Conservation (phyloP, 1,140 invertebrate genomes). For the Carposina sasakii region DNA sequence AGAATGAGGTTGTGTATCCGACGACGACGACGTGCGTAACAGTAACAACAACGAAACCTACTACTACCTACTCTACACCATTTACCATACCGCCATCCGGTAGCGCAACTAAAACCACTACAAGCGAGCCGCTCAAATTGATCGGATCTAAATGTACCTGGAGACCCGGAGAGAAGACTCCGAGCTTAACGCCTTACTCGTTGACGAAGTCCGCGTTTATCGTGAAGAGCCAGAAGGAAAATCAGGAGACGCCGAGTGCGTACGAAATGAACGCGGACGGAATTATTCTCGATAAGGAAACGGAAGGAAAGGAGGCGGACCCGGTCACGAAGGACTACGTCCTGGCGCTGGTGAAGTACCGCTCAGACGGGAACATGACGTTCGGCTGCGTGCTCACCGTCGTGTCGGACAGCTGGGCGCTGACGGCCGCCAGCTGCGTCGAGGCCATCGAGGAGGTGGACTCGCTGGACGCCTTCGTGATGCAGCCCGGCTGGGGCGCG, state of each 20-base stretch:
- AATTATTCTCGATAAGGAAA: no score
- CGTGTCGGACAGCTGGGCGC: slow-evolving; percentile 39
- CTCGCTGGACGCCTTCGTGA: slow-evolving; percentile 44
- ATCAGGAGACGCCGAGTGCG: no score
- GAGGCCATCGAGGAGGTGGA: slow-evolving; percentile 49
- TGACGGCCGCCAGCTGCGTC: slow-evolving; percentile 57
- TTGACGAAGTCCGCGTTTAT: no score
- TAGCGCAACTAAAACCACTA: no score
- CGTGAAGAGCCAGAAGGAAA: no score
- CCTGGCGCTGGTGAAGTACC: slow-evolving; percentile 45
- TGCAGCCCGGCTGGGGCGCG: slow-evolving; percentile 35
- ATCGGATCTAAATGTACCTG: no score
- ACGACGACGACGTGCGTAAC: no score
- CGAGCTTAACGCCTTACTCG: no score
- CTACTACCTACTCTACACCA: neutral
- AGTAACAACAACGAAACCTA: neutral
- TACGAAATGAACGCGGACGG: no score
- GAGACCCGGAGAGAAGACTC: slow-evolving; percentile 35
- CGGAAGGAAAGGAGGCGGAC: neutral
- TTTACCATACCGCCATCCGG: no score
- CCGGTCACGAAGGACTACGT: slow-evolving; percentile 11
- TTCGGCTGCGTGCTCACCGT: slow-evolving; percentile 50
- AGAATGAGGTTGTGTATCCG: no score
- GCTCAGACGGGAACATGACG: slow-evolving; percentile 26
- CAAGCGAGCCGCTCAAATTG: no score